Base-by-base conservation (phyloP, 2,888 invertebrate species). In the Xestia sexstrigata region DNA sequence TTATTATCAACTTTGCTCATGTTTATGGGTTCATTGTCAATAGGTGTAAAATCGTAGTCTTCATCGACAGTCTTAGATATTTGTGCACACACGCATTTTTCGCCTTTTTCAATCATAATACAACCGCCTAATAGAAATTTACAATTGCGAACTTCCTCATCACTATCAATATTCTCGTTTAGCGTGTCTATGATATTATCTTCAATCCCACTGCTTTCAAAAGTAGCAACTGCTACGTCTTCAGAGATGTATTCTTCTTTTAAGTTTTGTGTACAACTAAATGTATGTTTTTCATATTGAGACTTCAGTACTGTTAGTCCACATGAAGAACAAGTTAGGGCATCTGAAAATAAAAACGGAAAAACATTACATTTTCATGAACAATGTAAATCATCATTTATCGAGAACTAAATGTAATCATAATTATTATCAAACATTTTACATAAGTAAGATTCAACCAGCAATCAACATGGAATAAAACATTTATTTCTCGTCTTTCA, bases 81-180 rank as follows among this genome's bases (percentile, higher is more conserved):
- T 90, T 95, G 92, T 68, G 88, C 90, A 88, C 95, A 94, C 35
- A 95, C 83, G 79, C 95, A 94, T 49, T 76, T 86, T 45, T 89
- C 87, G 1, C 87, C 82, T 74, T 90, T 89, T 3, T 87, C 90
- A 13, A 83, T 89, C 77, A 92, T 90, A 45, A 94, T 91, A 84
- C 95, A 95, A 47, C 88, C 86, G 1, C 94, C 94, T 82, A 94
- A 78, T 72, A 90, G 89, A 70, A 90, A 79, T 87, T 93, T 92
- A 79, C 95, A 95, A 74, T 87, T 90, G 47, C 77, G 89, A 7
- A 88, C 63, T 71, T 90, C 88, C 65, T 81, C 87, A 55, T 83
- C 81, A 13, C 45, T 82, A 67, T 49, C 58, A 9, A 60, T 58
- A 26, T 67, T 70, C 26, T 49, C 65, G 11, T 63, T 81, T 15